Evolutionary conservation across 2,888 invertebrate species (phyloP), one percentile per base, ranked within the genome.

Genomic region (Lutraria lutraria): DNA sequence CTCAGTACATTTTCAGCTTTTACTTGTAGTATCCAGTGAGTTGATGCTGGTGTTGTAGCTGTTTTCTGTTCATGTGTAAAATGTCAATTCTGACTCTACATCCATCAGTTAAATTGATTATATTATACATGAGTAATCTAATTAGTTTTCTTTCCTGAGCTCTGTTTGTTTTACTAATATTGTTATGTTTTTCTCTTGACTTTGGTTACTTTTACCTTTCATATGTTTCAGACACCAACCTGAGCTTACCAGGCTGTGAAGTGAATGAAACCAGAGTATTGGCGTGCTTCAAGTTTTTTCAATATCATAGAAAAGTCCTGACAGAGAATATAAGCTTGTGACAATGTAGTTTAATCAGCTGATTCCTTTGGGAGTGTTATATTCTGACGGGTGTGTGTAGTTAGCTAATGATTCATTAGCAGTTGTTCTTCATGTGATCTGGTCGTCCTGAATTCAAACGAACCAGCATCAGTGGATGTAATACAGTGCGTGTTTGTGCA

Each of bases 131-230:
- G 19, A n/a, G 8, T 60, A 60, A 60, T 60, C 60, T 60, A 60
- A 60, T 60, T 60, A 60, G 19, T 21, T 6, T n/a, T 19, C 60
- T 60, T 60, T n/a, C 16, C 19, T n/a, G 8, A 19, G 1, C 60
- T 19, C 21, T 60, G 60, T 60, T 60, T 60, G 60, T 60, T 60
- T 60, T 60, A 60, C 60, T 60, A 60, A 60, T 60, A 60, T 60
- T 60, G 19, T 60, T 60, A 60, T 19, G 60, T 16, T 60, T 15
- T 60, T 21, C 60, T 60, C 60, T 60, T n/a, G n/a, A n/a, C n/a
- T n/a, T 1, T 21, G 0, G 60, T 60, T 60, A 60, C 60, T 60
- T 19, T 60, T n/a, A 60, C 21, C 60, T 60, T 60, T 60, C 60
- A 19, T 56, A 19, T 60, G 21, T 60, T 60, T 60, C 60, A 60